phyloP scores from a whole-genome alignment of 2,797 vertebrate species.

The Siniperca obscura region DNA sequence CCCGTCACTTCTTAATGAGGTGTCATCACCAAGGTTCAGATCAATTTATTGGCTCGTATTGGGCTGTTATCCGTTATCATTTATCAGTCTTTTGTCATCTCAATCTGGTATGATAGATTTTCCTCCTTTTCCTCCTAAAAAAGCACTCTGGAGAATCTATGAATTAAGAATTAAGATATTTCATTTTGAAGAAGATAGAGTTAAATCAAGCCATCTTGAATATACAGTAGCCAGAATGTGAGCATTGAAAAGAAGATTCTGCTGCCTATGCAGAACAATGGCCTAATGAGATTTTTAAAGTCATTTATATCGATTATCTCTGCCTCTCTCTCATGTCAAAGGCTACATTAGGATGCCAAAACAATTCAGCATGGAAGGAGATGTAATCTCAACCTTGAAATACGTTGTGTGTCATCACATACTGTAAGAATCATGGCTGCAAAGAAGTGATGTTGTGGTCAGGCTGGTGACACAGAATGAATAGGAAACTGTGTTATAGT shows the following conservation, averaged over 20 bases:
- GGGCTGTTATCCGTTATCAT: not conserved
- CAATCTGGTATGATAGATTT: not conserved
- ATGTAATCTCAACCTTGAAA: conserved; percentile 39
- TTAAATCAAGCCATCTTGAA: conserved; percentile 2
- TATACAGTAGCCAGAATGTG: not conserved
- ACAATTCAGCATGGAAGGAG: conserved; percentile 62
- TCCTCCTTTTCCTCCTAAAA: too few relatives aligned
- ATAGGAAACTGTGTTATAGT: not conserved
- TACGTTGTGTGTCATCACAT: not conserved
- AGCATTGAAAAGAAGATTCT: conserved; percentile 22
- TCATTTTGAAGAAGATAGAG: not conserved
- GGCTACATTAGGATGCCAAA: conserved; percentile 60
- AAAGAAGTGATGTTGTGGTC: not conserved
- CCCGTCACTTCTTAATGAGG: not conserved
- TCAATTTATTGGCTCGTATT: conserved; percentile 2
- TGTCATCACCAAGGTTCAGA: not conserved
- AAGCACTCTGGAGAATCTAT: too few relatives aligned
- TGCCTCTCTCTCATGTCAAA: conserved; percentile 64
- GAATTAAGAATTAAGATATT: not conserved
- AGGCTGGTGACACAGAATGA: not conserved
- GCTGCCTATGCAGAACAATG: conserved; percentile 49
- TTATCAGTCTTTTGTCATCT: not conserved
- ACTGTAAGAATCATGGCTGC: not conserved
- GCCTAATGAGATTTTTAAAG: conserved; percentile 66
- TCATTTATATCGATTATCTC: conserved; percentile 69